Base-by-base conservation (phyloP, 1,140 invertebrate species). In the Heliconius melpomene region DNA sequence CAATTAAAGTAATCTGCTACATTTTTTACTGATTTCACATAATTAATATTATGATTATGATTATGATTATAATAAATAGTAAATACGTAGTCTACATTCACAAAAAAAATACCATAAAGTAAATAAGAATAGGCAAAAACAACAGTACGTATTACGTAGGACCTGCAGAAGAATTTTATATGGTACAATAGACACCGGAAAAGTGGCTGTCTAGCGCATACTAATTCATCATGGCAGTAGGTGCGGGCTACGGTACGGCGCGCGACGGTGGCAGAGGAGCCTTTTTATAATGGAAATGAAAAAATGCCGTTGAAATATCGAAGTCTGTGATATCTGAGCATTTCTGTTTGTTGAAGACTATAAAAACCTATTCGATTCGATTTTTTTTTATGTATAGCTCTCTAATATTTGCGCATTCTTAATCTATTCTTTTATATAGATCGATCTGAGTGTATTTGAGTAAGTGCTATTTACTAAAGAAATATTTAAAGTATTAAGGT, bases 151-250 rank as follows among this genome's bases (percentile, higher is more conserved):
- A 29, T n/a, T 18, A 57, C 7, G 60, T 13, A 66, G 5, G 16
- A 66, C 60, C 8, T 13, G 23, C 60, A 66, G 60, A 66, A 66
- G 60, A 66, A 66, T 66, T 66, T 66, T 29, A 66, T 66, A 66
- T 66, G 26, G 60, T 66, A 66, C 60, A 66, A 66, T 66, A 66
- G 60, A 66, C 60, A 66, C 60, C 60, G 60, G 60, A 66, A 66
- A 66, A 66, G 60, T 66, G 60, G 23, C 60, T 66, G 60, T 29
- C 60, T 66, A 66, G 26, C 26, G 60, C 60, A 66, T 66, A 66
- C 60, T 26, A 66, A 66, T 66, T 66, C 60, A 66, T 29, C 26
- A n/a, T 13, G 26, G 26, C 60, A 66, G 60, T 66, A 1, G 13
- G 40, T 46, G 6, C 40, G 5, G 5, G 3, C 40, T 13, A n/a